Evolutionary conservation across 2,888 invertebrate genomes (phyloP), one percentile per base, ranked within the genome.

Genomic region (Deladenus siricidicola): DNA sequence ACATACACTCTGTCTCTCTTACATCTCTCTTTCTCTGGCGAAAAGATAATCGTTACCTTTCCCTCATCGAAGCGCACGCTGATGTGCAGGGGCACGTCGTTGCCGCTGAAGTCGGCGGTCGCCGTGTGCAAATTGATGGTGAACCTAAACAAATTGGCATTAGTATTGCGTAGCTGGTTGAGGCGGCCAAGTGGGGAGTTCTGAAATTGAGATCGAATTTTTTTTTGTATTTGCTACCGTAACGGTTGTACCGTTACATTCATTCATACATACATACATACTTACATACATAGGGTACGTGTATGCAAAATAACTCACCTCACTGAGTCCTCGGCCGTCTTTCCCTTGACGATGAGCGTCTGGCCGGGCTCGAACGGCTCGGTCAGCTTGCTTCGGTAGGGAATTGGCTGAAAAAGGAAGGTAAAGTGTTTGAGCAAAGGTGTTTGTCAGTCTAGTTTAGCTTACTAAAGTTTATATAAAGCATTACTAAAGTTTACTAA

Each of bases 301-400:
- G n/a, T n/a, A n/a, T n/a, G n/a, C n/a, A n/a, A 55, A 17, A 59
- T 59, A 17, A 1, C 45, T 23, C 30, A 60, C 60, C 61, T 69
- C 39, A 65, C 73, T 21, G 73, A 74, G 60, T 76, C 76, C 58
- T 76, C 76, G 58, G 74, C 74, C 56, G 76, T 77, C 56, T 70
- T 73, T 64, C 76, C 76, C 69, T 74, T 74, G 62, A 76, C 69
- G 61, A 77, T 77, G 58, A 77, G 66, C 21, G 77, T 77, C 65
- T 77, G 77, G 64, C 77, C 77, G 21, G 78, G 78, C 70, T 77
- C 77, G 64, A 77, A 74, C 65, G 70, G 72, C 67, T 77, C 77
- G 54, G 72, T 72, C 56, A 77, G 74, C 55, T 75, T 70, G 53
- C 70, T 70, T 61, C 78, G 75, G 71, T 77, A 77, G 56, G 76